phyloP scores from a whole-genome alignment of 2,113 vertebrate species.

The Danionella cerebrum region DNA sequence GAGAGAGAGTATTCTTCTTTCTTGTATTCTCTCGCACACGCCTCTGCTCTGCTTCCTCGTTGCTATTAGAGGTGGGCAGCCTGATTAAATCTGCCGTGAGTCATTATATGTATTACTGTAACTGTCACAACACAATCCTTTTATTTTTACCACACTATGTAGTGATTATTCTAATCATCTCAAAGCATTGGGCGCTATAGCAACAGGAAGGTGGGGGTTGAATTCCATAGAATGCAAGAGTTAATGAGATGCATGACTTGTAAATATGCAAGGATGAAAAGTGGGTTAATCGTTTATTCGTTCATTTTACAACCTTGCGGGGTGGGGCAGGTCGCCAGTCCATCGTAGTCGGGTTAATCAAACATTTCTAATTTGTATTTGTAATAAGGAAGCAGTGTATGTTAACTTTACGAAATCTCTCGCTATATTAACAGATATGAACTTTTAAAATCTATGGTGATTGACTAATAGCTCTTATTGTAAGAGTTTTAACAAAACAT shows the following conservation, averaged over 20 bases:
- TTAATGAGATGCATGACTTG: background rate
- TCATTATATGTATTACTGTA: background rate
- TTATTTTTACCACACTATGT: background rate
- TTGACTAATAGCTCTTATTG: too few species aligned
- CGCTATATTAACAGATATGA: too few species aligned
- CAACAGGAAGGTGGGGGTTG: background rate
- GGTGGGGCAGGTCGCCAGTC: too few species aligned
- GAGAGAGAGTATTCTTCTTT: background rate
- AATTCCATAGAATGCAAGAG: background rate
- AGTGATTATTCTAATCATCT: background rate
- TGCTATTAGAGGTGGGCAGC: background rate
- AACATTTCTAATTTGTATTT: too few species aligned
- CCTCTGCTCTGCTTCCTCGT: constrained; percentile 9
- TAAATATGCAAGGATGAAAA: background rate
- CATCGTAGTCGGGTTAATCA: background rate
- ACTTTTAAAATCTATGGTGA: too few species aligned
- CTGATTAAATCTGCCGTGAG: background rate
- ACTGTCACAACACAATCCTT: background rate
- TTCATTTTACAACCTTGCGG: too few species aligned
- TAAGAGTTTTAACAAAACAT: too few species aligned
- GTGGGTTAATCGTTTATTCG: too few species aligned
- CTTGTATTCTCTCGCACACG: background rate
- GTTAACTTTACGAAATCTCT: too few species aligned
- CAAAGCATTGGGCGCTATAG: background rate
- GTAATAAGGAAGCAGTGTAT: too few species aligned